Percentiles rank a stretch among this genome's conserved stretches.
Conservation (phyloP, 2,888 invertebrate species). For the Phortica okadai region DNA sequence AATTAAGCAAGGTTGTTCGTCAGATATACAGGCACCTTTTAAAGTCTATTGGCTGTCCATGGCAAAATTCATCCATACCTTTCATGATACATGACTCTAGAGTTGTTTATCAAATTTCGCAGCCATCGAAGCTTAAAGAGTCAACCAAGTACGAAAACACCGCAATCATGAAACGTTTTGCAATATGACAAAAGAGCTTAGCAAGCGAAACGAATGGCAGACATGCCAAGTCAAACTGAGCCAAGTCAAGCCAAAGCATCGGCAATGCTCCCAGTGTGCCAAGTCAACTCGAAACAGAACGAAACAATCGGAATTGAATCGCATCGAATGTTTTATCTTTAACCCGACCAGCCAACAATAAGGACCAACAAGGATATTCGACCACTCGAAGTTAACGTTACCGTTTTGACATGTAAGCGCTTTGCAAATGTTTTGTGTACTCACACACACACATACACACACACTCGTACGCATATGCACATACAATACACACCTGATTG, state of each 20-base stretch:
- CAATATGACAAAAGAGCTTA: slow-evolving; percentile 42
- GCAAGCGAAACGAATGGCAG: not conserved
- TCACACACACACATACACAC: not conserved
- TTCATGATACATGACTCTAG: not conserved
- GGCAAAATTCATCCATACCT: too few relatives aligned
- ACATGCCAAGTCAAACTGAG: not conserved
- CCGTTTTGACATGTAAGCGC: slow-evolving; percentile 26
- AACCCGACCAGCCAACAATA: slow-evolving; percentile 9
- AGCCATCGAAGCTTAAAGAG: slow-evolving; percentile 54
- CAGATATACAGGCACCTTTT: not conserved
- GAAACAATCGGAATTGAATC: slow-evolving; percentile 40
- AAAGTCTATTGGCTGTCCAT: not conserved
- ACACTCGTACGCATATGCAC: too few relatives aligned
- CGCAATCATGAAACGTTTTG: slow-evolving; percentile 66
- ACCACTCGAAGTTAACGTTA: slow-evolving; percentile 28
- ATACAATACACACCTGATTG: not conserved
- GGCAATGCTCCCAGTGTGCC: slow-evolving; percentile 35
- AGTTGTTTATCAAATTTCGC: slow-evolving; percentile 53
- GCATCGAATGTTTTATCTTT: slow-evolving; percentile 30
- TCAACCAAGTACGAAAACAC: slow-evolving; percentile 52
- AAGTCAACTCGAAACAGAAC: slow-evolving; percentile 5
- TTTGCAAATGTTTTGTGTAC: not conserved
- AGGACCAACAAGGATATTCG: slow-evolving; percentile 2
- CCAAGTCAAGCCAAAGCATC: not conserved
- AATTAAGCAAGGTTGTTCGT: too few relatives aligned